Evolutionary conservation across 2,113 vertebrate species (phyloP).

Genomic region (Sinocyclocheilus rhinocerous): DNA sequence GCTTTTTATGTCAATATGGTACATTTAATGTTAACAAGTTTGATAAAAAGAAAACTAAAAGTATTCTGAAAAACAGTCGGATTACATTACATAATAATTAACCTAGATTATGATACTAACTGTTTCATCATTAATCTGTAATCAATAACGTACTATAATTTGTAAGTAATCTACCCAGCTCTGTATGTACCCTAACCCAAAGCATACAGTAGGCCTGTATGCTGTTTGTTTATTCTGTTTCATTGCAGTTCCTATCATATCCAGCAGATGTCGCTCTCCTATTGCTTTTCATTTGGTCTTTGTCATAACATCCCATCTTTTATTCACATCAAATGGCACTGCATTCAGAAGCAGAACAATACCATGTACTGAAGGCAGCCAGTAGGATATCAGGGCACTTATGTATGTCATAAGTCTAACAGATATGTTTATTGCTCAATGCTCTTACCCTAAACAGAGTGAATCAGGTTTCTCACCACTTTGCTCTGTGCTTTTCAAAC

Average conservation of each 20-base stretch:
- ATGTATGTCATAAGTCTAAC: background rate
- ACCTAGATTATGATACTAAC: too few relatives aligned
- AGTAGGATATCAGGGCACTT: background rate
- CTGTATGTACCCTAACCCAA: background rate
- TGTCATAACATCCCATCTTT: background rate
- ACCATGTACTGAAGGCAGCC: background rate
- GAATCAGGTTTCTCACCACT: background rate
- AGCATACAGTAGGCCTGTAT: background rate
- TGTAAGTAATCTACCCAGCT: background rate
- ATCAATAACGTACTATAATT: background rate
- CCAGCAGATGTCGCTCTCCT: background rate
- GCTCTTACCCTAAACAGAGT: background rate
- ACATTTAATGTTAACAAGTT: too few relatives aligned
- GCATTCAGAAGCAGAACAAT: slow-evolving; percentile 15
- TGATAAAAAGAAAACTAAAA: too few relatives aligned
- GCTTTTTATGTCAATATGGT: too few relatives aligned
- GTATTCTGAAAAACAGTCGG: too few relatives aligned
- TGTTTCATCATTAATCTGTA: too few relatives aligned
- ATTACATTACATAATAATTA: too few relatives aligned
- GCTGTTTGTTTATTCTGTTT: background rate
- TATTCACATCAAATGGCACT: slow-evolving; percentile 29
- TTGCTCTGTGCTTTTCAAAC: background rate
- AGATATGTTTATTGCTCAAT: background rate
- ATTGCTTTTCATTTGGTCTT: background rate
- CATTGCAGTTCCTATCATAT: background rate